Evolutionary conservation across 2,888 invertebrate genomes (phyloP).

Genomic region (Notodonta ziczac): DNA sequence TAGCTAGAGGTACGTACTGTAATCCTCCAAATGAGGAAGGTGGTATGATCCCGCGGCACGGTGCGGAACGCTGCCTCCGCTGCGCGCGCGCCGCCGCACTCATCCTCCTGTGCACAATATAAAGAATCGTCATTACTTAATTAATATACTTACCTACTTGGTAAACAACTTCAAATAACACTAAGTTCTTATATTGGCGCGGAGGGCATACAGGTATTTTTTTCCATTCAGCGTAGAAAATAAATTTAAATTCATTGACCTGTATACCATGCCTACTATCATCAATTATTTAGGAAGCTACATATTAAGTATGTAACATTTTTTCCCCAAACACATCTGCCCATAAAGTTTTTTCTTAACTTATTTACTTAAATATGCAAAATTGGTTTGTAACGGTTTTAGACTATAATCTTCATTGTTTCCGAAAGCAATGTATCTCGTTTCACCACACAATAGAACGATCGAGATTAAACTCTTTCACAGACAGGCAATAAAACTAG

Average conservation of each 20-base stretch:
- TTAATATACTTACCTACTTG: no score
- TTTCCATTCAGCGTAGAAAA: no score
- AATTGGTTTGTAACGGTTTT: background rate
- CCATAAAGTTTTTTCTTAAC: no score
- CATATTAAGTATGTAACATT: no score
- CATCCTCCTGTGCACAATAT: constrained; percentile 65
- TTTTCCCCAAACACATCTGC: no score
- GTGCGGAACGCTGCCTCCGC: constrained; percentile 91
- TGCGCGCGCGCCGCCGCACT: constrained; percentile 71
- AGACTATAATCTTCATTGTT: constrained; percentile 24
- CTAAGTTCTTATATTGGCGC: no score
- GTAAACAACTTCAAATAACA: no score
- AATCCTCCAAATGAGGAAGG: constrained; percentile 95
- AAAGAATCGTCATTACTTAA: constrained; percentile 1
- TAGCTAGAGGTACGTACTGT: constrained; percentile 85
- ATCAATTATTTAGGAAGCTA: no score
- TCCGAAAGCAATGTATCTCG: constrained; percentile 14
- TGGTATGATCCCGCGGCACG: constrained; percentile 90
- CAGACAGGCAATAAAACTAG: constrained; percentile 27
- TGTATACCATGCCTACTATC: no score
- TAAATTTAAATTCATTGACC: no score
- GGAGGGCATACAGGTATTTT: no score
- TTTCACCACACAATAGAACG: constrained; percentile 3
- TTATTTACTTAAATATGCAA: background rate
- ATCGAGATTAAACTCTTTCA: constrained; percentile 24